Conservation (phyloP, 2,113 vertebrate species). For the Melozone crissalis region DNA sequence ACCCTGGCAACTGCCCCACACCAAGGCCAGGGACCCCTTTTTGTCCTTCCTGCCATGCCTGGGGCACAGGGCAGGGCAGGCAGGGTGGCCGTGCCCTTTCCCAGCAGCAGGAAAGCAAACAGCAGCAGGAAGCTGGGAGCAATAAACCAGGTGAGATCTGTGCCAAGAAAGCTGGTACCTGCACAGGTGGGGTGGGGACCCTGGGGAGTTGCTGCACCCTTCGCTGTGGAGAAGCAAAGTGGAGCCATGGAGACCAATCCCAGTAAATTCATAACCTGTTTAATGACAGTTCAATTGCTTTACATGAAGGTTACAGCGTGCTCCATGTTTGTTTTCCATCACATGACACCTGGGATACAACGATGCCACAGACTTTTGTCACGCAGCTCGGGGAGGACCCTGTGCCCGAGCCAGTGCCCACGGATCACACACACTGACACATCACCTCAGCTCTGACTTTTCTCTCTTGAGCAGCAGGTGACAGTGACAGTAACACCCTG, state of each 20-base stretch:
- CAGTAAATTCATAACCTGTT: constrained; percentile 32
- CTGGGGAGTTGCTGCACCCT: fast-evolving
- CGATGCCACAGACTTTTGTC: background rate
- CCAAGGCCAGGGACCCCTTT: background rate
- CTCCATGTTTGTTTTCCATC: background rate
- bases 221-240: fast-evolving
- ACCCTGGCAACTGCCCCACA: background rate
- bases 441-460: background rate
- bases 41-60: fast-evolving
- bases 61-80: background rate
- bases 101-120: background rate
- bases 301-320: constrained; percentile 3
- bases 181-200: background rate
- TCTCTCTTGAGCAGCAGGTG: background rate
- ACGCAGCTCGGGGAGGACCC: background rate
- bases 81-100: no score
- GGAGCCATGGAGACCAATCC: background rate
- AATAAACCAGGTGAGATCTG: background rate
- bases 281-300: constrained; percentile 53
- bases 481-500: background rate
- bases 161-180: fast-evolving
- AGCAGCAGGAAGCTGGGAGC: background rate
- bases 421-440: background rate
- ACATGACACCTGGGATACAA: background rate
- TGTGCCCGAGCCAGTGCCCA: background rate